Evolutionary conservation across 64 coral and sea anemone genomes (phyloP).

Genomic region (Cladopsammia gracilis): DNA sequence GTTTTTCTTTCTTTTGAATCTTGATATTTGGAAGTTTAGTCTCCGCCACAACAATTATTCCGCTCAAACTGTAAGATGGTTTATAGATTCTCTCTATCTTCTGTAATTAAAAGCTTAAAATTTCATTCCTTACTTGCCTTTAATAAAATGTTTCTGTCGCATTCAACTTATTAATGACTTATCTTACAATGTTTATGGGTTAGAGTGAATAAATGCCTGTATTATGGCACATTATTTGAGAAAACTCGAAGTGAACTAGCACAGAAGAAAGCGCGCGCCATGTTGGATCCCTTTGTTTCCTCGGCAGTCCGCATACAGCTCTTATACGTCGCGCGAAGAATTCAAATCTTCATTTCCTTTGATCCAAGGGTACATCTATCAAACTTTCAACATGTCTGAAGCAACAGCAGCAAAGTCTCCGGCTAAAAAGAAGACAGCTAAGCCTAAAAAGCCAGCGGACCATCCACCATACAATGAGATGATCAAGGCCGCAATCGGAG

Average conservation of each 20-base stretch:
- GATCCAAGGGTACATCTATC: not conserved
- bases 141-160: not conserved
- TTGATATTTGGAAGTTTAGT: not conserved
- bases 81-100: not conserved
- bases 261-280: not conserved
- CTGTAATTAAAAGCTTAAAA: not conserved
- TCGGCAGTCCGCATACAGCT: not conserved
- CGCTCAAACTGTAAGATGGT: not conserved
- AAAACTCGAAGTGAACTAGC: not conserved
- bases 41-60: not conserved
- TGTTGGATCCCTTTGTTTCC: not conserved
- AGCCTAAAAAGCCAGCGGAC: slow-evolving; percentile 8
- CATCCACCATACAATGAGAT: slow-evolving; percentile 28
- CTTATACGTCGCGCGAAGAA: not conserved
- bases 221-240: not conserved
- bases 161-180: not conserved
- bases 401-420: slow-evolving; percentile 1
- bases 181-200: not conserved
- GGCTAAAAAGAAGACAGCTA: not conserved
- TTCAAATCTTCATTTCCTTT: not conserved
- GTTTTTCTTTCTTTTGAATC: not conserved
- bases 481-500: slow-evolving; percentile 23
- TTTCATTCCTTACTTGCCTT: not conserved
- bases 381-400: slow-evolving; percentile 7
- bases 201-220: not conserved